A percentile compares a stretch with the other conserved stretches of the same genome.
phyloP scores from a whole-genome alignment of 2,888 invertebrate genomes.

The Epistrophella euchroma region DNA sequence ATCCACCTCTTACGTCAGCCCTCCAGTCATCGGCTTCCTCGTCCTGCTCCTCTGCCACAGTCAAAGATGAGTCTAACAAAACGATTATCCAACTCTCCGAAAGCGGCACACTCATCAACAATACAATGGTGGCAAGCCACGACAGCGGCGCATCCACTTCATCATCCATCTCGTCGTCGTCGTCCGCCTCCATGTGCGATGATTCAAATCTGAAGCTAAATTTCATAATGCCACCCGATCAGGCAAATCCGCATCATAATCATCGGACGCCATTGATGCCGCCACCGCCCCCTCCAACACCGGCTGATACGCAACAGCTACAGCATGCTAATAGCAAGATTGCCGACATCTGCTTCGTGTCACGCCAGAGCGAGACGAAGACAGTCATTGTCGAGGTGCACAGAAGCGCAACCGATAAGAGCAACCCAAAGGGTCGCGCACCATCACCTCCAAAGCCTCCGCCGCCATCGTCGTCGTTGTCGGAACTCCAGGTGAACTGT shows the following conservation, averaged over 20 bases:
- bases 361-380: constrained; percentile 85
- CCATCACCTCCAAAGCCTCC: constrained; percentile 81
- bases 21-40: constrained; percentile 72
- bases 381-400: constrained; percentile 92
- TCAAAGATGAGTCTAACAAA: constrained; percentile 85
- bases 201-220: constrained; percentile 56
- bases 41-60: constrained; percentile 69
- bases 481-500: constrained; percentile 49
- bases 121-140: constrained; percentile 83
- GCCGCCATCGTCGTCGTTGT: constrained; percentile 48
- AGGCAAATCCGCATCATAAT: constrained; percentile 61
- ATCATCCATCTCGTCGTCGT: constrained; percentile 63
- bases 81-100: constrained; percentile 90
- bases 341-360: constrained; percentile 83
- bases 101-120: constrained; percentile 89
- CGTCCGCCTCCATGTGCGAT: constrained; percentile 62
- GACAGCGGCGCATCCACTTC: constrained; percentile 68
- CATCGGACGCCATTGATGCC: constrained; percentile 76
- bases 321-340: constrained; percentile 78
- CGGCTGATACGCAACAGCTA: constrained; percentile 59
- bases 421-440: constrained; percentile 78
- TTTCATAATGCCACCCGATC: constrained; percentile 69
- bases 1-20: constrained; percentile 46
- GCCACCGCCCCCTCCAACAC: constrained; percentile 42
- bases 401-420: constrained; percentile 82